Conservation (phyloP, 2,113 vertebrate species). For the Ariopsis seemanni region DNA sequence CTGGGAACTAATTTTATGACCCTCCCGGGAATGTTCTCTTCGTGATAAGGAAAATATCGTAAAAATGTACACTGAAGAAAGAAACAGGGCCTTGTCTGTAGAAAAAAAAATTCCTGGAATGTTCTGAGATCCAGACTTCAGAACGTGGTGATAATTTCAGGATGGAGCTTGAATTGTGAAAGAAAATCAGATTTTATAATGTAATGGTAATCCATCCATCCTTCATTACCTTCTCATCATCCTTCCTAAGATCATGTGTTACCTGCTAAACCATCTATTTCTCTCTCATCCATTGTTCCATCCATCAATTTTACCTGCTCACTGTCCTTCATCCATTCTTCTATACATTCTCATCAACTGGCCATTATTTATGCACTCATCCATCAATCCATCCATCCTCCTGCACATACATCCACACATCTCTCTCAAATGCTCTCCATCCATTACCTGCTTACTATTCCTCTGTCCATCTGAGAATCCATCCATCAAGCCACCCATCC, state of each 20-base stretch:
- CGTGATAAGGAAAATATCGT: conserved; percentile 24
- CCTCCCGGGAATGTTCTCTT: not conserved
- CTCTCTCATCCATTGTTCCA: not conserved
- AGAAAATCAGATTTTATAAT: not conserved
- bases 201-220: not conserved
- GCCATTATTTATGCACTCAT: not conserved
- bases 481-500: not conserved
- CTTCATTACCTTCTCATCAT: not conserved
- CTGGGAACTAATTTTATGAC: conserved; percentile 1
- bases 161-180: not conserved
- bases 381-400: not conserved
- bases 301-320: not conserved
- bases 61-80: not conserved
- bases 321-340: not conserved
- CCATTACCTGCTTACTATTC: not conserved
- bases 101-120: not conserved
- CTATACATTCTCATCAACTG: too few species aligned
- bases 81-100: not conserved
- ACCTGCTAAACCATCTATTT: not conserved
- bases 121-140: conserved; percentile 13
- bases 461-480: not conserved
- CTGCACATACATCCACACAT: not conserved
- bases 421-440: not conserved
- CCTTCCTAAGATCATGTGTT: not conserved
- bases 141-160: not conserved